Percentiles rank a stretch among this genome's conserved stretches.
phyloP scores from a whole-genome alignment of 1,140 invertebrate genomes.

The Scylla paramamosain region DNA sequence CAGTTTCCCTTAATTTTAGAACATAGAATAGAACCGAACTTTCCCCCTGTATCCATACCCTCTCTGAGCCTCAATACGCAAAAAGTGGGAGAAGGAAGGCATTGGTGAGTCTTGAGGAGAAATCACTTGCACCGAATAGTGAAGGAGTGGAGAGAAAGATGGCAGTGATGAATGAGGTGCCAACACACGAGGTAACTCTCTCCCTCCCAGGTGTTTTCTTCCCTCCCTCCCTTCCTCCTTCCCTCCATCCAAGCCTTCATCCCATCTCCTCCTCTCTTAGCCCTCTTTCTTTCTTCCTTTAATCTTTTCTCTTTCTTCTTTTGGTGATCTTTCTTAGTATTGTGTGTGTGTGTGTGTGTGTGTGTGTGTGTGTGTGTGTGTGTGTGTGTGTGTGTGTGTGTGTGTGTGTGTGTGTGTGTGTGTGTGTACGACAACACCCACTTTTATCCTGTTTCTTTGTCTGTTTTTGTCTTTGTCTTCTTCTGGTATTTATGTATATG shows the following conservation, averaged over 20 bases:
- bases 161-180: constrained; percentile 38
- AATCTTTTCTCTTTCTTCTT: too few relatives aligned
- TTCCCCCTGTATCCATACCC: too few relatives aligned
- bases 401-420: not conserved
- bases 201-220: not conserved
- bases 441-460: not conserved
- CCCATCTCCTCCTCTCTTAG: not conserved
- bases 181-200: constrained; percentile 35
- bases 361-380: constrained; percentile 29
- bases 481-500: not conserved
- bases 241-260: not conserved
- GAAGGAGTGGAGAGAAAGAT: not conserved
- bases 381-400: constrained; percentile 7
- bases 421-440: not conserved
- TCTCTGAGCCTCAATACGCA: too few relatives aligned
- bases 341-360: not conserved
- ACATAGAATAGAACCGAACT: too few relatives aligned
- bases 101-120: not conserved
- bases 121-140: not conserved
- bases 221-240: not conserved
- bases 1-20: too few relatives aligned
- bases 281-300: not conserved
- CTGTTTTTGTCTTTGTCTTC: too few relatives aligned
- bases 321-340: not conserved
- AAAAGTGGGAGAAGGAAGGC: constrained; percentile 1